Base-by-base conservation (phyloP, 2,797 vertebrate genomes). In the Microctenopoma lineatum region DNA sequence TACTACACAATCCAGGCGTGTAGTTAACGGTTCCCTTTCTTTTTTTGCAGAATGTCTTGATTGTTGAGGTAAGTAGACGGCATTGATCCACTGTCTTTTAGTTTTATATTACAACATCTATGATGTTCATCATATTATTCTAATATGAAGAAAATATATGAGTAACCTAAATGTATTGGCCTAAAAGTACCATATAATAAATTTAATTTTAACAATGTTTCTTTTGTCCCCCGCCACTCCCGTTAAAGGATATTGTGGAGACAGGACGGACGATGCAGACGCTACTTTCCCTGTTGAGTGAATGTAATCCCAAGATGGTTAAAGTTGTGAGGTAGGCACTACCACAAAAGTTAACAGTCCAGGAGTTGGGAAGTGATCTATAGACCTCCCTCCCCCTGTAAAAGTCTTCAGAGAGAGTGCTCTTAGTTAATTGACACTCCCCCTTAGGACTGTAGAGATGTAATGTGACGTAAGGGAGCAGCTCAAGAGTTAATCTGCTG, bases 211-310 rank as follows among this genome's bases (percentile, higher is more conserved):
- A 34, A 8, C 32, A 41, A 42, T 42, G 21, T 29, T n/a, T 34
- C 3, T 48, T 36, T 60, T 34, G 9, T 72, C 46, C 7, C 3
- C 26, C 34, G 44, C 11, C 18, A 4, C 25, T 3, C 5, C 38
- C 36, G 18, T 55, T 34, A 39, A 70, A 97, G 95, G 95, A 96
- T 56, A 94, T 95, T 64, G 93, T 96, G 34, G 95, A 96, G 86
- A 96, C 94, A 0, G 95, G 95, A n/a, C 91, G 85, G 88, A 96
- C 94, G 7, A 96, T 95, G 91, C 92, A 94, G 89, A 94, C 94
- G 0, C 82, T 96, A 5, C 92, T 96, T 5, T 91, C 92, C 45
- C 87, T 94, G 80, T 85, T 96, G 70, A 90, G 84, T 62, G 89
- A 94, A 69, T 92, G 91, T 5, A 77, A 93, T 72, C 94, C 96